phyloP scores from a whole-genome alignment of 2,797 vertebrate species.

The Odontamblyopus rebecca region DNA sequence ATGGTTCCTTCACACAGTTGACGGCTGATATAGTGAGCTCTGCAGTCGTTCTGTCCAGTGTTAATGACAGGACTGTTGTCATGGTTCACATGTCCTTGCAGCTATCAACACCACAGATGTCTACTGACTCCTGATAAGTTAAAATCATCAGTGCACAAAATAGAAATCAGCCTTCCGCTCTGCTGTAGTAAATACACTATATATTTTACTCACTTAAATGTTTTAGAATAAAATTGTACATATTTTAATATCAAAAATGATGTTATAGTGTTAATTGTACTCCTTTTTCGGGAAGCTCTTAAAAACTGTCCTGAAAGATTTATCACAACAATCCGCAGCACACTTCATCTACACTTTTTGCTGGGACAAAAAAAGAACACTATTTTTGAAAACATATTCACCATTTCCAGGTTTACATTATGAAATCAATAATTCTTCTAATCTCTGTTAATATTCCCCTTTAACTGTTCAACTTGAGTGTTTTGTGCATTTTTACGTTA shows the following conservation, averaged over 20 bases:
- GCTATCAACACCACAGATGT: slow-evolving; percentile 34
- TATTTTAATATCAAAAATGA: no score
- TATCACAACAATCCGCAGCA: no score
- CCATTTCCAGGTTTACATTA: background rate
- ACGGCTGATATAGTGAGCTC: slow-evolving; percentile 22
- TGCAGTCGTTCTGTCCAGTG: slow-evolving; percentile 35
- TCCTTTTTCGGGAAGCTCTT: no score
- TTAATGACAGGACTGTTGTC: slow-evolving; percentile 37
- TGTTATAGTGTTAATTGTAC: no score
- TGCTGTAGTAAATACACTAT: background rate
- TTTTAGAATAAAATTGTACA: no score
- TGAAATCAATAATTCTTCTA: background rate
- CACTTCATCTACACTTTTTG: background rate
- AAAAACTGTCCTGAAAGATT: no score
- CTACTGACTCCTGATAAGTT: slow-evolving; percentile 18
- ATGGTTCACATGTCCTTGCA: slow-evolving; percentile 18
- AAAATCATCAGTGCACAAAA: background rate
- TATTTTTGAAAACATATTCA: slow-evolving; percentile 1
- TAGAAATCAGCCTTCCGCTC: background rate
- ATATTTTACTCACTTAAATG: background rate
- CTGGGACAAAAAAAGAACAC: background rate
- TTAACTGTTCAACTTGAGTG: background rate
- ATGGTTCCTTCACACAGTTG: slow-evolving; percentile 31
- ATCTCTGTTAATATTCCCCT: background rate
- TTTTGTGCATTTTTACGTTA: background rate